Evolutionary conservation across 2,113 vertebrate species (phyloP).

Genomic region (Xiphophorus maculatus): DNA sequence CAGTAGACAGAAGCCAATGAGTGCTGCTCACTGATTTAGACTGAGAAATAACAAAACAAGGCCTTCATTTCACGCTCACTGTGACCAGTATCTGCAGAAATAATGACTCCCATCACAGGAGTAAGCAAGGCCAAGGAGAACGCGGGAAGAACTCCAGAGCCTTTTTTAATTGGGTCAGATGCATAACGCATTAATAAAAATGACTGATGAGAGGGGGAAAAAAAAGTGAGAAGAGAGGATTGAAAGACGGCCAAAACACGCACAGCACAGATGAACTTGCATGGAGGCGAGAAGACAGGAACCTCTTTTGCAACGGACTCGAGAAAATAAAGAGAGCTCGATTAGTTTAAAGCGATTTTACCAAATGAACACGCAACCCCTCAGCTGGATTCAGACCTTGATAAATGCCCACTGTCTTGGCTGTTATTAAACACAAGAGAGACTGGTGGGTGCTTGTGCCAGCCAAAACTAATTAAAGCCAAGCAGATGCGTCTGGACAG

Average conservation of each 20-base stretch:
- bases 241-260: slow-evolving; percentile 26
- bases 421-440: slow-evolving; percentile 76
- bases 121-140: slow-evolving; percentile 4
- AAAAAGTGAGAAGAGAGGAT: background rate
- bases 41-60: slow-evolving; percentile 42
- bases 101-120: slow-evolving; percentile 28
- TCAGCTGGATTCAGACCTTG: slow-evolving; percentile 65
- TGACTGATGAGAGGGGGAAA: slow-evolving; percentile 27
- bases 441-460: slow-evolving; percentile 61
- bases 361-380: slow-evolving; percentile 59
- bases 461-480: slow-evolving; percentile 79
- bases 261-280: slow-evolving; percentile 12
- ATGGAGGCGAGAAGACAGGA: slow-evolving; percentile 9
- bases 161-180: slow-evolving; percentile 47
- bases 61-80: slow-evolving; percentile 16
- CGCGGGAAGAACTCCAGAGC: slow-evolving; percentile 25
- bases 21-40: slow-evolving; percentile 29
- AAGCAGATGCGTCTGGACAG: slow-evolving; percentile 77
- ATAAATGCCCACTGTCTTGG: slow-evolving; percentile 69
- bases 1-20: slow-evolving; percentile 15
- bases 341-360: slow-evolving; percentile 63
- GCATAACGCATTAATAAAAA: slow-evolving; percentile 47
- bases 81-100: background rate
- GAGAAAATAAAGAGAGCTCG: slow-evolving; percentile 56
- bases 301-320: slow-evolving; percentile 22